These are phyloP conservation scores for Pollicipes pollicipes DNA, from an alignment of 1,140 invertebrate species.

Conservation along the genomic window DNA sequence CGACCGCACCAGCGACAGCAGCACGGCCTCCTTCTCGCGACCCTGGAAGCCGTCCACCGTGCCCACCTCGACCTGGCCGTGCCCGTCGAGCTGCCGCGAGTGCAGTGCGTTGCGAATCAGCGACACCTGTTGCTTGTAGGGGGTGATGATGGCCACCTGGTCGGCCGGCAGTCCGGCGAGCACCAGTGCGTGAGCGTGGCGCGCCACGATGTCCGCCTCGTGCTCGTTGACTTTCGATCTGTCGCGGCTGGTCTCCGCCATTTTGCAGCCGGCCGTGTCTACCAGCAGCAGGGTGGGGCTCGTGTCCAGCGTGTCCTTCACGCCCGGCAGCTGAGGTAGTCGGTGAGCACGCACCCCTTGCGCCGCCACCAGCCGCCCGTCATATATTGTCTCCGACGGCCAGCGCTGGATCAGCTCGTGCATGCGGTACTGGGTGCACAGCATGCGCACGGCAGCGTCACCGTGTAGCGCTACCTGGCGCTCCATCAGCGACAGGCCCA, in stretches of 20 bases:
- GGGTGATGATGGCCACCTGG: conserved; percentile 41
- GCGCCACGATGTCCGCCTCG: conserved; percentile 36
- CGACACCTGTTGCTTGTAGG: conserved; percentile 34
- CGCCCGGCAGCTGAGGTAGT: neutral
- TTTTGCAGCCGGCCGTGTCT: conserved; percentile 37
- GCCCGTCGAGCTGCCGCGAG: conserved; percentile 24
- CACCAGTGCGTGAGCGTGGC: conserved; percentile 32
- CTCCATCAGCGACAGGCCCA: conserved; percentile 40
- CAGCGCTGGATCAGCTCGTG: conserved; percentile 39
- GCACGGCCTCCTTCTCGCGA: conserved; percentile 35
- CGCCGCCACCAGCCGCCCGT: conserved; percentile 30
- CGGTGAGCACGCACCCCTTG: conserved; percentile 2
- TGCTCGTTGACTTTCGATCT: conserved; percentile 37
- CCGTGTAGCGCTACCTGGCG: conserved; percentile 30
- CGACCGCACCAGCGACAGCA: conserved; percentile 34
- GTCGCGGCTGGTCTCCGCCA: conserved; percentile 31
- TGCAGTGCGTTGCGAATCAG: conserved; percentile 23
- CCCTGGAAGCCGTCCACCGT: conserved; percentile 43
- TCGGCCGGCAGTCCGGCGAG: conserved; percentile 28
- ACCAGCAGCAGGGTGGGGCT: conserved; percentile 29
- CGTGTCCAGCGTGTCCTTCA: neutral
- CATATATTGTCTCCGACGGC: conserved; percentile 35
- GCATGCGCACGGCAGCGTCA: conserved; percentile 28
- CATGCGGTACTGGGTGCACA: conserved; percentile 43
- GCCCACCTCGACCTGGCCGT: conserved; percentile 36